Conservation (phyloP, 2,113 vertebrate species). For the Saguinus imperator region DNA sequence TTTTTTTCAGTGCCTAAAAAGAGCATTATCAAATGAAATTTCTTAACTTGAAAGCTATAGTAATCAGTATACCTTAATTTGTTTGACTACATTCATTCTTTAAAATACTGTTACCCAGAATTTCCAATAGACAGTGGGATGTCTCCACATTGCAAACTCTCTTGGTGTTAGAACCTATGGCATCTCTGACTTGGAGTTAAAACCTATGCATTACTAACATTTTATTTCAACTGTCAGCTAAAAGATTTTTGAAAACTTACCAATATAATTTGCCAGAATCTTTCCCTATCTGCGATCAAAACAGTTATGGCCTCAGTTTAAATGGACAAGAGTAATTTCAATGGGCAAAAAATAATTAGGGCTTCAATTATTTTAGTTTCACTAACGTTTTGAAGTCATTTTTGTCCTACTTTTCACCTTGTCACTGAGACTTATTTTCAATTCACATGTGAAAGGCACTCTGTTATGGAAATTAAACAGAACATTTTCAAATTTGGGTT, state of each 20-base stretch:
- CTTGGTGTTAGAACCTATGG: neutral
- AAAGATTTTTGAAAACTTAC: neutral
- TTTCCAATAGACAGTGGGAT: neutral
- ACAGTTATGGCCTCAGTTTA: neutral
- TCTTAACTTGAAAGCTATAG: slow-evolving; percentile 51
- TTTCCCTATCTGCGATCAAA: neutral
- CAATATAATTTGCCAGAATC: neutral
- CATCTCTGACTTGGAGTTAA: neutral
- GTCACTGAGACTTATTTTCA: neutral
- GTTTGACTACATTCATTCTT: slow-evolving; percentile 50
- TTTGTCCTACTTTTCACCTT: neutral
- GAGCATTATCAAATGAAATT: slow-evolving; percentile 74
- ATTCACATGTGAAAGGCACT: accelerated
- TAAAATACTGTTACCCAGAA: slow-evolving; percentile 14
- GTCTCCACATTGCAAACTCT: neutral
- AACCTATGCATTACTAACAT: too few relatives aligned
- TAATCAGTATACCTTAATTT: slow-evolving; percentile 70
- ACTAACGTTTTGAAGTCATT: neutral
- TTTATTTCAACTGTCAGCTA: neutral
- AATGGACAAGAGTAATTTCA: neutral
- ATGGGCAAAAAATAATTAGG: neutral
- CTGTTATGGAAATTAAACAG: neutral
- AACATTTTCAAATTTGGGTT: neutral
- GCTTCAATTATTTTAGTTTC: neutral
- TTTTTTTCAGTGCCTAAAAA: slow-evolving; percentile 69